Percentiles rank a stretch among this genome's conserved stretches.
phyloP scores from a whole-genome alignment of 2,888 invertebrate genomes.

The Tipula confusa region DNA sequence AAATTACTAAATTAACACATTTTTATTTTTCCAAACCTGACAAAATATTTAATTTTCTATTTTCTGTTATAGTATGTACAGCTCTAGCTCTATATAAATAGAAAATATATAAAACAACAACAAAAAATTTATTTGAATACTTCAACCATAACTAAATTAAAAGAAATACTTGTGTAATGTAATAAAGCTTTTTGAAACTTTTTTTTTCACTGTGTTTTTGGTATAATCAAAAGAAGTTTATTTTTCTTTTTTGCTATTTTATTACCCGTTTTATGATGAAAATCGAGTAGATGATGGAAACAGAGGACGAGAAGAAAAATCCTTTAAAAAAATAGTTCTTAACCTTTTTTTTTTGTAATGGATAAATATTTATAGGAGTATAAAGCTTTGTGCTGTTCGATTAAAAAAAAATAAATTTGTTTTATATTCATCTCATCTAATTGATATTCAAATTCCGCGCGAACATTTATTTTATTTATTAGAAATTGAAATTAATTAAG shows the following conservation, averaged over 20 bases:
- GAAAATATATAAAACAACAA: background rate
- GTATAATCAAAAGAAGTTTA: background rate
- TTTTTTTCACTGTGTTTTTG: background rate
- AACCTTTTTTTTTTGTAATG: background rate
- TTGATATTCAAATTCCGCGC: background rate
- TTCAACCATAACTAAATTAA: background rate
- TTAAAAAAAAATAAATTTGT: no score
- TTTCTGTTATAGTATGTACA: no score
- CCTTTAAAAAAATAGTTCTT: background rate
- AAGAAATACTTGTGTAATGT: background rate
- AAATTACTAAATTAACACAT: background rate
- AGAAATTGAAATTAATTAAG: constrained; percentile 20
- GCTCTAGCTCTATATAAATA: no score
- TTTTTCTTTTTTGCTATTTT: background rate
- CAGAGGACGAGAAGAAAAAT: background rate
- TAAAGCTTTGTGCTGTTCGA: background rate
- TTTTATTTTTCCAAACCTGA: background rate
- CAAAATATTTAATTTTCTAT: background rate
- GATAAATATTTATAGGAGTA: background rate
- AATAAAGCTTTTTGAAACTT: background rate
- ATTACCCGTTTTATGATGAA: background rate
- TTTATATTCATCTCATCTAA: background rate
- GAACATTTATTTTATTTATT: background rate
- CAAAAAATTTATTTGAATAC: background rate
- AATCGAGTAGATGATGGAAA: background rate